A percentile compares a stretch with the other conserved stretches of the same genome.
These are phyloP conservation scores for Anguilla marmorata DNA, from an alignment of 2,797 vertebrate genomes.

Conservation along the genomic window DNA sequence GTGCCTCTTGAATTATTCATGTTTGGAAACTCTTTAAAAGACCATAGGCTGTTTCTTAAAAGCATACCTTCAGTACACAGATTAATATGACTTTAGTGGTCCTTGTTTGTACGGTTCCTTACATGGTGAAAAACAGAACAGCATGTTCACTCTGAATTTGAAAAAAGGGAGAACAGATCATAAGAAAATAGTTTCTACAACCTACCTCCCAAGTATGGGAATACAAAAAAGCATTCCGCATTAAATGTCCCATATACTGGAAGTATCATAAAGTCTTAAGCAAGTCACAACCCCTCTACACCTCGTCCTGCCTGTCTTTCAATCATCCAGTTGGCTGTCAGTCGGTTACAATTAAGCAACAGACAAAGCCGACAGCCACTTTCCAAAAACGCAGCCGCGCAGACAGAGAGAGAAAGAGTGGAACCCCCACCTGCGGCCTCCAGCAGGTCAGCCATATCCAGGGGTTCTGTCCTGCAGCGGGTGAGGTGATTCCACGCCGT, in stretches of 20 bases:
- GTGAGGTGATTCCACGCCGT: slow-evolving; percentile 1
- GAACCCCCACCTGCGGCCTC: slow-evolving; percentile 63
- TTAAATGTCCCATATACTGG: background rate
- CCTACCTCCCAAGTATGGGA: background rate
- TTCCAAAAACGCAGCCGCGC: background rate
- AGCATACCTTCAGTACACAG: background rate
- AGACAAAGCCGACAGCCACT: background rate
- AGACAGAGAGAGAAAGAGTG: slow-evolving; percentile 25
- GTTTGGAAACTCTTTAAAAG: background rate
- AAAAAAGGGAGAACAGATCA: background rate
- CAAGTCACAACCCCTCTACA: background rate
- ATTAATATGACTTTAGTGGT: background rate
- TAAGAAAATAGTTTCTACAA: background rate
- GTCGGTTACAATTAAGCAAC: background rate
- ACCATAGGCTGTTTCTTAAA: background rate
- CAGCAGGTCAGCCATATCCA: slow-evolving; percentile 66
- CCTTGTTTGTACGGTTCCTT: background rate
- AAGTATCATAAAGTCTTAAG: background rate
- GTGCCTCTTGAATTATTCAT: background rate
- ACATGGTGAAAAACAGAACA: background rate
- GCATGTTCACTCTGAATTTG: background rate
- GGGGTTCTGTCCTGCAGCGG: slow-evolving; percentile 47
- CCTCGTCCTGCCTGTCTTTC: background rate
- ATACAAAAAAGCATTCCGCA: background rate
- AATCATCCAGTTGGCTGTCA: background rate